These are phyloP conservation scores for Theocolax elegans DNA, from an alignment of 1,140 invertebrate species.

Conservation along the genomic window DNA sequence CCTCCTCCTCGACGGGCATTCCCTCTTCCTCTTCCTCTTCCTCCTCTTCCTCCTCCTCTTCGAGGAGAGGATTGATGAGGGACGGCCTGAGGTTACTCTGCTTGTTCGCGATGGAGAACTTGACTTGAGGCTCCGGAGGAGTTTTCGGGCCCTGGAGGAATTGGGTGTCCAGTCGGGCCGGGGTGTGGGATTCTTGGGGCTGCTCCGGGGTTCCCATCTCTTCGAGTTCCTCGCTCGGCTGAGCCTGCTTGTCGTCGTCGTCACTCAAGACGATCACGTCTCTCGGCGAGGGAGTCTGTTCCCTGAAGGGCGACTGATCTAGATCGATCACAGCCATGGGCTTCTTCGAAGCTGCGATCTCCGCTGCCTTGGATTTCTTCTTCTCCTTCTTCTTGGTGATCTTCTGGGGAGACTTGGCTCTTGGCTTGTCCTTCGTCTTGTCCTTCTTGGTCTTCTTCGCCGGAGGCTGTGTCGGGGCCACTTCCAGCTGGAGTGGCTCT, in stretches of 20 bases:
- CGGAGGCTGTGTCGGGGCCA: conserved; percentile 37
- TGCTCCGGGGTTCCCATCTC: conserved; percentile 54
- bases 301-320: conserved; percentile 84
- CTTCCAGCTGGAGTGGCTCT: conserved; percentile 53
- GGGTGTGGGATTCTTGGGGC: conserved; percentile 50
- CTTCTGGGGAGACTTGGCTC: conserved; percentile 59
- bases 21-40: conserved; percentile 58
- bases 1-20: conserved; percentile 58
- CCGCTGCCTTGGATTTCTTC: conserved; percentile 67
- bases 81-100: conserved; percentile 69
- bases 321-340: conserved; percentile 88
- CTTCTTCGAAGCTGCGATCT: conserved; percentile 69
- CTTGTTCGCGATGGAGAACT: conserved; percentile 75
- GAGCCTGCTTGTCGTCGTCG: conserved; percentile 71
- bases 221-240: conserved; percentile 35
- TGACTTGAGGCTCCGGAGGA: conserved; percentile 78
- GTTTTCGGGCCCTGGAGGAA: conserved; percentile 75
- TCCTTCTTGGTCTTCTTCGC: conserved; percentile 65
- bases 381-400: conserved; percentile 68
- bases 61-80: conserved; percentile 74
- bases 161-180: conserved; percentile 55
- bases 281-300: conserved; percentile 80
- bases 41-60: conserved; percentile 63
- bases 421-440: conserved; percentile 55
- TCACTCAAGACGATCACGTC: conserved; percentile 86